Evolutionary conservation across 2,888 invertebrate genomes (phyloP).

Genomic region (Spisula subtruncata): DNA sequence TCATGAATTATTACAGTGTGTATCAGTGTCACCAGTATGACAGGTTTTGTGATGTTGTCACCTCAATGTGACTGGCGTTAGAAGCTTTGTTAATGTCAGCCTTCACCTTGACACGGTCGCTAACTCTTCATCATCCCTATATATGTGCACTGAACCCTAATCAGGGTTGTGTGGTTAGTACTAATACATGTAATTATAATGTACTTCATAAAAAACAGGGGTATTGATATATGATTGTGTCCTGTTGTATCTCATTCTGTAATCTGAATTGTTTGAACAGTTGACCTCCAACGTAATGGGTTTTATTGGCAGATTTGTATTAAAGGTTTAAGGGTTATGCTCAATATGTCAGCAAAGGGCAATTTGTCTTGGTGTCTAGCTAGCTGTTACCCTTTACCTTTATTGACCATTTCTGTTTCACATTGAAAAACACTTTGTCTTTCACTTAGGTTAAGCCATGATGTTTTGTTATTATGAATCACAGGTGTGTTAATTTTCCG

Average conservation of each 20-base stretch:
- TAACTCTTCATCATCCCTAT: background rate
- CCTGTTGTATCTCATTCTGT: background rate
- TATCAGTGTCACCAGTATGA: constrained; percentile 13
- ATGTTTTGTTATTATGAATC: no score
- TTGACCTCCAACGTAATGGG: background rate
- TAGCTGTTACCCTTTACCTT: no score
- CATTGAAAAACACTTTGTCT: no score
- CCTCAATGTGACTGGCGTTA: background rate
- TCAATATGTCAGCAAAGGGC: no score
- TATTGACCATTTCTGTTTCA: no score
- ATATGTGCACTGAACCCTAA: background rate
- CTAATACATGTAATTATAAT: background rate
- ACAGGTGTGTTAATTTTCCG: no score
- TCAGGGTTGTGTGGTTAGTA: background rate
- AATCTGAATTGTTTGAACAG: background rate
- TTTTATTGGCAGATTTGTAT: constrained; percentile 4
- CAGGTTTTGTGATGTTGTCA: constrained; percentile 21
- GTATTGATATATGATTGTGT: background rate
- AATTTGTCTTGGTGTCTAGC: no score
- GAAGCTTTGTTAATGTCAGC: background rate
- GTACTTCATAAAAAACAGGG: background rate
- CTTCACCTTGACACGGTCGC: background rate
- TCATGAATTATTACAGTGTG: no score
- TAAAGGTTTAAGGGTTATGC: background rate
- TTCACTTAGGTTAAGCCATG: no score